Evolutionary conservation across 2,888 invertebrate species (phyloP).

Genomic region (Harpalus rubripes): DNA sequence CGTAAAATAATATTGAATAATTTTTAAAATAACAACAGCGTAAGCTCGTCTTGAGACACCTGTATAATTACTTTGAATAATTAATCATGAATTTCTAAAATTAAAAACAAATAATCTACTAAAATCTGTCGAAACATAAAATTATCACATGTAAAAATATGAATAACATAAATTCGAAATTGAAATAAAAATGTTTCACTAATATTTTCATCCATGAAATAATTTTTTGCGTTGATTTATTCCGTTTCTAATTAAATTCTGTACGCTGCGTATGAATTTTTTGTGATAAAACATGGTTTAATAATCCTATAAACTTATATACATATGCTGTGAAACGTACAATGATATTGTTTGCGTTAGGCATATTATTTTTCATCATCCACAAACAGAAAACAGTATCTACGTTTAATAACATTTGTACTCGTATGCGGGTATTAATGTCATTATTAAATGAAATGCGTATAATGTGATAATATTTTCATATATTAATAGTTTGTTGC

Average conservation of each 20-base stretch:
- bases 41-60: too few relatives aligned
- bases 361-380: constrained; percentile 8
- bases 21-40: too few relatives aligned
- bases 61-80: too few relatives aligned
- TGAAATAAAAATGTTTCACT: not conserved
- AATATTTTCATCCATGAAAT: not conserved
- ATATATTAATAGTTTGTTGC: constrained; percentile 44
- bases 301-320: not conserved
- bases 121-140: not conserved
- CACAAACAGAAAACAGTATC: not conserved
- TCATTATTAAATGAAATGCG: not conserved
- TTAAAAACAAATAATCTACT: too few relatives aligned
- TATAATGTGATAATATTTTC: constrained; percentile 27
- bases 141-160: not conserved
- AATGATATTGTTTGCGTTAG: not conserved
- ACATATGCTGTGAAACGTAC: not conserved
- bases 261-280: not conserved
- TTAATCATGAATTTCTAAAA: too few relatives aligned
- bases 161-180: not conserved
- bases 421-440: not conserved
- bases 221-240: not conserved
- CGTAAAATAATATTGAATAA: too few relatives aligned
- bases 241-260: constrained; percentile 3
- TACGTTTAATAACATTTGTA: constrained; percentile 5
- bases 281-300: not conserved